These are phyloP conservation scores for Astur gentilis DNA, from an alignment of 2,113 vertebrate species.

Conservation along the genomic window DNA sequence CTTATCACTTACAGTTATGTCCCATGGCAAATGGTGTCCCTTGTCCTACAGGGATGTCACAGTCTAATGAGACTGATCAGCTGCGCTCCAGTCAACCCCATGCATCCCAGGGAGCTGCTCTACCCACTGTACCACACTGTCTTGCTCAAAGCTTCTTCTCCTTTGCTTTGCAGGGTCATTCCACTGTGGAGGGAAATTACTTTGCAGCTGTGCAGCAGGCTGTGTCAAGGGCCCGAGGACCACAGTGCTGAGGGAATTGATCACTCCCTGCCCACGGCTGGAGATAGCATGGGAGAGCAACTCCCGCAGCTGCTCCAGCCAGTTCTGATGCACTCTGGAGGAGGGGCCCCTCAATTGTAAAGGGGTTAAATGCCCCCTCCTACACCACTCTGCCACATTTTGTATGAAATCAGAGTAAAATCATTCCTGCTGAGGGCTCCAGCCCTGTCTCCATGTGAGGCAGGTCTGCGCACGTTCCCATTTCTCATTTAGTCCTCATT, in stretches of 20 bases:
- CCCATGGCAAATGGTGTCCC: neutral
- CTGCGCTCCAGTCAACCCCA: neutral
- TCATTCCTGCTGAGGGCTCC: neutral
- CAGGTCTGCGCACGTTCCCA: neutral
- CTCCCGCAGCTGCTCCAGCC: neutral
- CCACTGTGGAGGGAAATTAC: neutral
- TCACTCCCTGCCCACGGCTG: neutral
- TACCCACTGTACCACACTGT: fast-evolving
- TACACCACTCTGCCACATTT: neutral
- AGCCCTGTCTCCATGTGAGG: neutral
- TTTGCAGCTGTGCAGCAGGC: neutral
- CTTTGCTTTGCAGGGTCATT: neutral
- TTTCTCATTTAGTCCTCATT: neutral
- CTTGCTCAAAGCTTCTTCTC: neutral
- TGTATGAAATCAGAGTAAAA: neutral
- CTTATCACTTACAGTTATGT: neutral
- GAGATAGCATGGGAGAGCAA: neutral
- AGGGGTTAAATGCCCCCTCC: neutral
- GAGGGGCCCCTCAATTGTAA: neutral
- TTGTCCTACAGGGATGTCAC: neutral
- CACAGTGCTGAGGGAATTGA: neutral
- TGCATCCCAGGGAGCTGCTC: neutral
- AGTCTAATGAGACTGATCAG: neutral
- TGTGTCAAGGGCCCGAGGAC: neutral
- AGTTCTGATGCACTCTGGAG: neutral